A percentile compares a stretch with the other conserved stretches of the same genome.
These are phyloP conservation scores for Leucophora obtusa DNA, from an alignment of 2,888 invertebrate genomes.

Conservation along the genomic window DNA sequence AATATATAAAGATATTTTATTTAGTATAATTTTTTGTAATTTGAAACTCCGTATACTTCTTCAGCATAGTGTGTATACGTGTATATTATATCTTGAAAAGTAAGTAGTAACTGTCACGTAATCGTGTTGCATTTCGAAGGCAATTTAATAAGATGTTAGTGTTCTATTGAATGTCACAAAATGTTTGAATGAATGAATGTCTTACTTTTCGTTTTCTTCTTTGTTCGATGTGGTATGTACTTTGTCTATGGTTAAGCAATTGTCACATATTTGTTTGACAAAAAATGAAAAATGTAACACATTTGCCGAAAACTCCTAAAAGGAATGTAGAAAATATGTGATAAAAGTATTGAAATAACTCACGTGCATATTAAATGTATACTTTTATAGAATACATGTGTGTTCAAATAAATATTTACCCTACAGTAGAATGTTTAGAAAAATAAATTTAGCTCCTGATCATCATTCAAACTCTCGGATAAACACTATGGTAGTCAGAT, in stretches of 20 bases:
- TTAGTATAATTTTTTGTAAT: too few species aligned
- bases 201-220: not conserved
- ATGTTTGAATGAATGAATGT: slow-evolving; percentile 3
- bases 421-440: too few species aligned
- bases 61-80: too few species aligned
- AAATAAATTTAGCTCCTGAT: too few species aligned
- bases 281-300: not conserved
- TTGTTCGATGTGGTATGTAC: not conserved
- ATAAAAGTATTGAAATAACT: not conserved
- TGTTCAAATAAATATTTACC: too few species aligned
- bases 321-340: not conserved
- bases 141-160: slow-evolving; percentile 34
- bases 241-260: slow-evolving; percentile 22
- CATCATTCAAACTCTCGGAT: too few species aligned
- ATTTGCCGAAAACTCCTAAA: not conserved
- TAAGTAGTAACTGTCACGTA: slow-evolving; percentile 28
- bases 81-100: too few species aligned
- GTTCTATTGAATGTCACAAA: slow-evolving; percentile 37
- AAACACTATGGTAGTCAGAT: too few species aligned
- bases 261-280: slow-evolving; percentile 32
- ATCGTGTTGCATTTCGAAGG: slow-evolving; percentile 33
- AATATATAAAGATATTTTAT: too few species aligned
- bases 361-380: not conserved
- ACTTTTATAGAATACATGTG: too few species aligned
- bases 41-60: too few species aligned